Base-by-base conservation (phyloP, 2,113 vertebrate species). In the Laterallus jamaicensis region DNA sequence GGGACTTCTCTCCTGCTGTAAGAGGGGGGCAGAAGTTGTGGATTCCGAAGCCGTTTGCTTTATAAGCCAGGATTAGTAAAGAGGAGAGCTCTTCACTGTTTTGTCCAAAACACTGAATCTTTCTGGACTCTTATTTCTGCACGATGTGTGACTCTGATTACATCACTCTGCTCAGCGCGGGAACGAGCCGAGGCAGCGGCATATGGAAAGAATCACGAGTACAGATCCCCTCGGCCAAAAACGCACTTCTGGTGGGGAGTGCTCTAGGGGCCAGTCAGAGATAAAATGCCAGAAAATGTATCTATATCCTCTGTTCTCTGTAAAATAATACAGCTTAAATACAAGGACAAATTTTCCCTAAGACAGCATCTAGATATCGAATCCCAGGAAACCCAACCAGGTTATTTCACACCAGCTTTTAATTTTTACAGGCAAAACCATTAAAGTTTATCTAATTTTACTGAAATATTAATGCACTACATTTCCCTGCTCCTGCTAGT, bases 191-290 rank as follows among this genome's bases (percentile, higher is more conserved):
- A 82, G 87, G 69, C 62, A 0, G 67, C 17, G 44, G 44, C 95
- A 94, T 93, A 96, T 96, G 97, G 96, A 97, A 97, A 93, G 78
- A 93, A 97, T 97, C 92, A 95, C 0, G 17, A 92, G 88, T 49
- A 59, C 64, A 71, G 92, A 95, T 63, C 70, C 73, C 35, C 54
- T 85, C 3, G 1, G 96, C 94, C 95, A 97, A 85, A 79, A 95
- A 63, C 5, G 0, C 81, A 26, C 37, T 93, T 86, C 83, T 95
- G 83, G 50, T 32, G 31, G 82, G 78, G 91, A 95, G 68, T 35
- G 78, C 77, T 91, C 92, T 35, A 26, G 76, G 63, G 81, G 78
- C 56, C 55, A 85, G 35, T 26, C 31, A 37, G 35, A 94, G 86
- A 96, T 92, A 95, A 96, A 94, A 82, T 18, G 60, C 75, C 80